Evolutionary conservation across 1,140 invertebrate species (phyloP).

Genomic region (Calliphora vicina): DNA sequence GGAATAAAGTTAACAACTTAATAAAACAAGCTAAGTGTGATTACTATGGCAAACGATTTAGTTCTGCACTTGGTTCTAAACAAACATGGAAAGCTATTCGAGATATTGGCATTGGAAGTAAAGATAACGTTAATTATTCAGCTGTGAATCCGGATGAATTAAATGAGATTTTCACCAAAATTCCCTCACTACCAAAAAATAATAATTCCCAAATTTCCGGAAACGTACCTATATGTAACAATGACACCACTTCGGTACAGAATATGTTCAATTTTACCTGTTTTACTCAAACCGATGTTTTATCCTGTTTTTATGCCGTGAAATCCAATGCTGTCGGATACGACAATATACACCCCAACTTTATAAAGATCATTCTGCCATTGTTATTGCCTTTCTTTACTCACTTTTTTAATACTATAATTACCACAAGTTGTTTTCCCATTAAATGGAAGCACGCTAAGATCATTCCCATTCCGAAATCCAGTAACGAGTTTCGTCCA

Average conservation of each 20-base stretch:
- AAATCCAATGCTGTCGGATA: not conserved
- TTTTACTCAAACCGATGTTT: not conserved
- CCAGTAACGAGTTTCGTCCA: not conserved
- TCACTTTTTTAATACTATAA: not conserved
- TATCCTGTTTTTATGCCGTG: too few relatives aligned
- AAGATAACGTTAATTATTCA: not conserved
- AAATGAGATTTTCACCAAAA: not conserved
- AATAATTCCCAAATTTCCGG: not conserved
- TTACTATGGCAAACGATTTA: not conserved
- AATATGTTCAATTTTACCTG: not conserved
- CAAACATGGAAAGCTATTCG: not conserved
- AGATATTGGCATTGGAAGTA: too few relatives aligned
- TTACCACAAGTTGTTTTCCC: not conserved
- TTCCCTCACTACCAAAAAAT: not conserved
- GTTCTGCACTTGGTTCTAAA: not conserved
- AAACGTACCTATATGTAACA: not conserved
- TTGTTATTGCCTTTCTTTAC: not conserved
- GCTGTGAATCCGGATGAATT: not conserved
- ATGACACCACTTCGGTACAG: not conserved
- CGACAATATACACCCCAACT: not conserved
- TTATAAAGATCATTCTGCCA: not conserved
- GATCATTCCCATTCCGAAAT: not conserved
- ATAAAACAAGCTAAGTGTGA: not conserved
- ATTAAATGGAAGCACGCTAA: not conserved
- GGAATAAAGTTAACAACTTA: not conserved